Evolutionary conservation across 2,888 invertebrate species (phyloP).

Genomic region (Labia minor): DNA sequence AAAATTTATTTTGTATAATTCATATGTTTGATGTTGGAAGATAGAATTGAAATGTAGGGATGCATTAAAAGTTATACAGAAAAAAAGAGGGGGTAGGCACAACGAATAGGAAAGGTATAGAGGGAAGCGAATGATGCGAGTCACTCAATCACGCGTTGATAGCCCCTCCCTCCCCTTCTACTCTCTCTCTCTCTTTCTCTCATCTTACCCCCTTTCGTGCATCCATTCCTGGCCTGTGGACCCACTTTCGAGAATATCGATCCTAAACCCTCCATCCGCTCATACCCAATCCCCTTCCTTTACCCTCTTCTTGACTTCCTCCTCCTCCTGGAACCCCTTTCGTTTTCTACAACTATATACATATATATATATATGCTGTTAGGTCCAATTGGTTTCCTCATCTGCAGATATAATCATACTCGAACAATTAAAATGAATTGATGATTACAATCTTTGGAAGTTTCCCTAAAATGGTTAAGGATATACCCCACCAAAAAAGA

Average conservation of each 20-base stretch:
- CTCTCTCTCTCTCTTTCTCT: too few species aligned
- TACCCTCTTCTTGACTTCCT: neutral
- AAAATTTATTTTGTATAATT: neutral
- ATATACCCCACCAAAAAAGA: neutral
- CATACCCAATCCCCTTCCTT: neutral
- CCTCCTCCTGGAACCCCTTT: neutral
- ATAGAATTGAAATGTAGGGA: neutral
- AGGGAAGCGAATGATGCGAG: neutral
- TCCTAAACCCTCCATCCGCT: neutral
- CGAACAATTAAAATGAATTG: neutral
- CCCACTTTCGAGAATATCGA: slow-evolving; percentile 4
- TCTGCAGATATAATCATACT: neutral
- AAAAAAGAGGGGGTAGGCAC: neutral
- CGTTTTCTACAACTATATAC: neutral
- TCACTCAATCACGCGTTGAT: slow-evolving; percentile 13
- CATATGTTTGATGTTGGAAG: neutral
- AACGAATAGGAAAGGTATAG: too few species aligned
- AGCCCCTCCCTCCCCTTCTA: neutral
- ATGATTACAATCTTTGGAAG: neutral
- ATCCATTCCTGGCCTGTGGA: slow-evolving; percentile 4
- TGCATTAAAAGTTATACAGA: neutral
- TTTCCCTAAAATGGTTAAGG: neutral
- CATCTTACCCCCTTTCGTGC: neutral
- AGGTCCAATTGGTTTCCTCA: neutral
- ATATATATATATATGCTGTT: neutral